A percentile compares a stretch with the other conserved stretches of the same genome.
phyloP scores from a whole-genome alignment of 1,140 invertebrate genomes.

The Spodoptera frugiperda region DNA sequence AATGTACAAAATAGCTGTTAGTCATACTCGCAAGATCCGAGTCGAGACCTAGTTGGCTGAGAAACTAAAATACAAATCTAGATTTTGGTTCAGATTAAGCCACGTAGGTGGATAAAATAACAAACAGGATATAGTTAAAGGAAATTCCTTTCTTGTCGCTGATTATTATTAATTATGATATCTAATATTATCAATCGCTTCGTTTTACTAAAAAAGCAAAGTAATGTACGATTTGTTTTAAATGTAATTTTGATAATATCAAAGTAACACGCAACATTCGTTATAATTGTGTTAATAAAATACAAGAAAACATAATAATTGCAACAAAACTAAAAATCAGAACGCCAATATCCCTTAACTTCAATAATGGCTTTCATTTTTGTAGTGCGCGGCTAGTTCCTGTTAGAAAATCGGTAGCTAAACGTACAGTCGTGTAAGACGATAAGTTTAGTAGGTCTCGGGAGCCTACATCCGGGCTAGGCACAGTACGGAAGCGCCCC shows the following conservation, averaged over 20 bases:
- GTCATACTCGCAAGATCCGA: slow-evolving; percentile 74
- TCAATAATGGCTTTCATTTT: not conserved
- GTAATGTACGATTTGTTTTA: too few relatives aligned
- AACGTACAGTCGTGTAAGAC: slow-evolving; percentile 33
- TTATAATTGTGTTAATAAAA: too few relatives aligned
- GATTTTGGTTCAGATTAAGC: slow-evolving; percentile 42
- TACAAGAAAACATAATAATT: not conserved
- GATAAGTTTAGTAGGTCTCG: slow-evolving; percentile 60
- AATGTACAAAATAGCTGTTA: slow-evolving; percentile 67
- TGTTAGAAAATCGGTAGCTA: slow-evolving; percentile 41
- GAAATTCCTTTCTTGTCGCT: not conserved
- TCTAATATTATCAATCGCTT: too few relatives aligned
- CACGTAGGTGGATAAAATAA: slow-evolving; percentile 24
- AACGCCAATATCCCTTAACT: too few relatives aligned
- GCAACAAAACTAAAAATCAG: not conserved
- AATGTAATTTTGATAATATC: too few relatives aligned
- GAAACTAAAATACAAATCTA: slow-evolving; percentile 65
- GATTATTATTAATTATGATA: not conserved
- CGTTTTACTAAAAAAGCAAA: too few relatives aligned
- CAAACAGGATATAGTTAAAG: slow-evolving; percentile 13
- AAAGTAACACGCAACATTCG: too few relatives aligned
- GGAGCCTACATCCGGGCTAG: slow-evolving; percentile 61
- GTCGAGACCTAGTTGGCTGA: slow-evolving; percentile 68
- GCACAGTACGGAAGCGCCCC: slow-evolving; percentile 73
- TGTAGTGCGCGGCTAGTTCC: slow-evolving; percentile 24